A percentile compares a stretch with the other conserved stretches of the same genome.
phyloP scores from a whole-genome alignment of 2,797 vertebrate species.

The Dicrostonyx torquatus region DNA sequence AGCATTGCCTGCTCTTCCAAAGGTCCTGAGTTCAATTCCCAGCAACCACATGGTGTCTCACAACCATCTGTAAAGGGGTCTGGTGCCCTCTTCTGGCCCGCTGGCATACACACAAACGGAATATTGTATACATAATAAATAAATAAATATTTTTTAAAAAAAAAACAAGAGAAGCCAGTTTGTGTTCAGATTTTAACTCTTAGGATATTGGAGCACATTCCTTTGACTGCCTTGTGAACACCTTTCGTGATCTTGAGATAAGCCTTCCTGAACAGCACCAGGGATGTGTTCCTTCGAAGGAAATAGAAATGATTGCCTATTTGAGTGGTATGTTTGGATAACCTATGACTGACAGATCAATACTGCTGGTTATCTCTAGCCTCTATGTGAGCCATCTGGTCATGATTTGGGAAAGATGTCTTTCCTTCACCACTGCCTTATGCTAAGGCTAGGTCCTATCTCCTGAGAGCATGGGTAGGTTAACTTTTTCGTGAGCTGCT shows the following conservation, averaged over 20 bases:
- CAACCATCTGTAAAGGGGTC: too few species aligned
- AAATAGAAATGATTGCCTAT: not conserved
- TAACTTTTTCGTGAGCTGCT: not conserved
- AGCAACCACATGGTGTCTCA: too few species aligned
- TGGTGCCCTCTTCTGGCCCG: too few species aligned
- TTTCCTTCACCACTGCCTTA: not conserved
- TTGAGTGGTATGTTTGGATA: slow-evolving; percentile 39
- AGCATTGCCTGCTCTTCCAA: too few species aligned
- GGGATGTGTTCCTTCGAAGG: not conserved
- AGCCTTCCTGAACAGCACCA: not conserved
- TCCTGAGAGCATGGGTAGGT: not conserved
- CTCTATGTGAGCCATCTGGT: not conserved
- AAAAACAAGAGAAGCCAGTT: not conserved
- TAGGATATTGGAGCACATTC: not conserved
- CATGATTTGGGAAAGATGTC: not conserved
- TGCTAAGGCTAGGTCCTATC: not conserved
- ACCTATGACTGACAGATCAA: not conserved
- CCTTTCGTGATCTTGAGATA: slow-evolving; percentile 21
- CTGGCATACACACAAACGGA: too few species aligned
- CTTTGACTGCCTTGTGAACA: not conserved
- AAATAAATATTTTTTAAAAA: too few species aligned
- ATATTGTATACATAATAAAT: too few species aligned
- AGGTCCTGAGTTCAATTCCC: too few species aligned
- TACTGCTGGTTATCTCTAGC: not conserved
- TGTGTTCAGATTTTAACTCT: not conserved